Conservation (phyloP, 2,888 invertebrate species). For the Acanthosoma haemorrhoidale region DNA sequence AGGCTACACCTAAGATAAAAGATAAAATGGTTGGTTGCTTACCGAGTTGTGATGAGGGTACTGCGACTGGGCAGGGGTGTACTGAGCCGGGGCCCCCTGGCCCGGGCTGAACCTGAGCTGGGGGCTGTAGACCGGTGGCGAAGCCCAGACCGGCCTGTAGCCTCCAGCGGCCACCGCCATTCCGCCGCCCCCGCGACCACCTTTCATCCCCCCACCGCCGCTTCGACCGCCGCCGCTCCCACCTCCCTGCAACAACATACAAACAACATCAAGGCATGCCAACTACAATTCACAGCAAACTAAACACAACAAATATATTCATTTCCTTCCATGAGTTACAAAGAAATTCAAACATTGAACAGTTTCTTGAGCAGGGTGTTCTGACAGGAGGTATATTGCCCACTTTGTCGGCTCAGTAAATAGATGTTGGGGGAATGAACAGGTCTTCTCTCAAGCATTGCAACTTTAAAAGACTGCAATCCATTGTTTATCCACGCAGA, state of each 20-base stretch:
- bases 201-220: not conserved
- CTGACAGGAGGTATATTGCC: too few species aligned
- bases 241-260: slow-evolving; percentile 12
- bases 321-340: too few species aligned
- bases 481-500: too few species aligned
- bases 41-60: slow-evolving; percentile 25
- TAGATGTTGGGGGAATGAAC: too few species aligned
- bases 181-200: slow-evolving; percentile 13
- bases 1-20: too few species aligned
- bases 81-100: slow-evolving; percentile 15
- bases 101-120: slow-evolving; percentile 25
- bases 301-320: not conserved
- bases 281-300: not conserved
- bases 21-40: not conserved
- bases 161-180: slow-evolving; percentile 15
- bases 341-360: too few species aligned
- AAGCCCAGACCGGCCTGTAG: not conserved
- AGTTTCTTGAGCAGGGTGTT: too few species aligned
- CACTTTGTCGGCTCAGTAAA: too few species aligned
- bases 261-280: not conserved
- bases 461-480: too few species aligned
- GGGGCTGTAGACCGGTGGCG: slow-evolving; percentile 11
- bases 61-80: slow-evolving; percentile 15
- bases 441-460: too few species aligned
- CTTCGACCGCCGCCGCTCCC: slow-evolving; percentile 17